phyloP scores from a whole-genome alignment of 2,797 vertebrate species.

The Harpagifer antarcticus region DNA sequence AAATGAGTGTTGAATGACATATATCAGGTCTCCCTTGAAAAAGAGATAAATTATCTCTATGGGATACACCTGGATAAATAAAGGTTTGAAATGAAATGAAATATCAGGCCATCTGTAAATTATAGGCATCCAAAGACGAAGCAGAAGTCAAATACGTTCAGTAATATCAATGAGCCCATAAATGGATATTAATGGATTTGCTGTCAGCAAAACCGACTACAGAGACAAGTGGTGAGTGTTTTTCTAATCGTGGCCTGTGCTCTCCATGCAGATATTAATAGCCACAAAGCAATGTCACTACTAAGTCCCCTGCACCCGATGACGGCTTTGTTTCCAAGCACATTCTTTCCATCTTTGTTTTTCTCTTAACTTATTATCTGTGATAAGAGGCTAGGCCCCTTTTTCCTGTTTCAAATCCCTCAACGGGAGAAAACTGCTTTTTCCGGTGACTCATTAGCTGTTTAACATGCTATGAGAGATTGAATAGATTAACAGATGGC shows the following conservation, averaged over 20 bases:
- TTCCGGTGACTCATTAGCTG: not conserved
- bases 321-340: conserved; percentile 72
- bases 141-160: conserved; percentile 16
- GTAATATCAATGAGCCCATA: conserved; percentile 30
- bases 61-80: too few species aligned
- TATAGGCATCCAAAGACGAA: conserved; percentile 15
- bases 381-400: conserved; percentile 34
- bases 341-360: conserved; percentile 84
- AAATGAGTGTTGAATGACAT: conserved; percentile 1
- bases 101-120: conserved; percentile 5
- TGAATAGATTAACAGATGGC: conserved; percentile 27
- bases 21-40: not conserved
- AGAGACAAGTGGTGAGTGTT: conserved; percentile 38
- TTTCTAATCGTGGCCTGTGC: conserved; percentile 50
- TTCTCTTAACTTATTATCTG: conserved; percentile 55
- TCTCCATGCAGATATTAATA: conserved; percentile 76
- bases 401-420: conserved; percentile 2
- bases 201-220: conserved; percentile 29
- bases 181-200: conserved; percentile 57
- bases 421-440: not conserved
- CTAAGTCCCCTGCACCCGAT: conserved; percentile 66
- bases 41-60: too few species aligned
- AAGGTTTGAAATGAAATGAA: too few species aligned
- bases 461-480: not conserved
- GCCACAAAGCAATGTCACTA: conserved; percentile 76